A percentile compares a stretch with the other conserved stretches of the same genome.
Conservation (phyloP, 2,888 invertebrate genomes). For the Drosophila eohydei region DNA sequence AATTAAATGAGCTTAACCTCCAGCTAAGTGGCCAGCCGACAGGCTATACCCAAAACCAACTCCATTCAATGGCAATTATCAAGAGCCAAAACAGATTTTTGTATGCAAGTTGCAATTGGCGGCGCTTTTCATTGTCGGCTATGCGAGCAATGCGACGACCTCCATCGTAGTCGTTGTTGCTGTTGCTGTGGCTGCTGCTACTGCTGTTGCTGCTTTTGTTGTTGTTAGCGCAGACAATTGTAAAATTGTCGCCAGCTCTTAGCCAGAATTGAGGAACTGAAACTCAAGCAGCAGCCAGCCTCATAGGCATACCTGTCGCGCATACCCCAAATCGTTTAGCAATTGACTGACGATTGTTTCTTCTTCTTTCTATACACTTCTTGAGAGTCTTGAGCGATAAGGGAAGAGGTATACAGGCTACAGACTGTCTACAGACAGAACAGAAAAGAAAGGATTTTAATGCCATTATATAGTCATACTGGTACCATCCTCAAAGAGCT, state of each 20-base stretch:
- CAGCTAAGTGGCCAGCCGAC: slow-evolving; percentile 4
- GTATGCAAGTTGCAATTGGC: slow-evolving; percentile 77
- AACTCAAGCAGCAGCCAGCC: slow-evolving; percentile 24
- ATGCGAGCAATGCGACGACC: slow-evolving; percentile 74
- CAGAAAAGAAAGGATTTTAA: background rate
- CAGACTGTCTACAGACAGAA: too few species aligned
- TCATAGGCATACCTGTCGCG: slow-evolving; percentile 80
- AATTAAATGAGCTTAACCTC: slow-evolving; percentile 61
- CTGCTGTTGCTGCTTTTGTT: slow-evolving; percentile 3
- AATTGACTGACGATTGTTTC: slow-evolving; percentile 78
- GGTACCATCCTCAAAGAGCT: background rate
- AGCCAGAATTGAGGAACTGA: slow-evolving; percentile 38
- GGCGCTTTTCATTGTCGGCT: slow-evolving; percentile 78
- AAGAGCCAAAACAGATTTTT: slow-evolving; percentile 74
- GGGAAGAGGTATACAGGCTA: too few species aligned
- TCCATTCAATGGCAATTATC: slow-evolving; percentile 68
- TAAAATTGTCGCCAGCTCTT: slow-evolving; percentile 82
- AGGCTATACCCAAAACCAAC: slow-evolving; percentile 6
- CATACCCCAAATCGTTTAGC: slow-evolving; percentile 76
- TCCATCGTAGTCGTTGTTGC: slow-evolving; percentile 65
- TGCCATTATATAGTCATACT: background rate
- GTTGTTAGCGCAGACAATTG: slow-evolving; percentile 65
- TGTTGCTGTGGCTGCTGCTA: slow-evolving; percentile 5
- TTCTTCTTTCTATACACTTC: slow-evolving; percentile 10
- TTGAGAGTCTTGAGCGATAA: background rate